These are phyloP conservation scores for Sinocyclocheilus rhinocerous DNA, from an alignment of 2,113 vertebrate genomes.

Conservation along the genomic window DNA sequence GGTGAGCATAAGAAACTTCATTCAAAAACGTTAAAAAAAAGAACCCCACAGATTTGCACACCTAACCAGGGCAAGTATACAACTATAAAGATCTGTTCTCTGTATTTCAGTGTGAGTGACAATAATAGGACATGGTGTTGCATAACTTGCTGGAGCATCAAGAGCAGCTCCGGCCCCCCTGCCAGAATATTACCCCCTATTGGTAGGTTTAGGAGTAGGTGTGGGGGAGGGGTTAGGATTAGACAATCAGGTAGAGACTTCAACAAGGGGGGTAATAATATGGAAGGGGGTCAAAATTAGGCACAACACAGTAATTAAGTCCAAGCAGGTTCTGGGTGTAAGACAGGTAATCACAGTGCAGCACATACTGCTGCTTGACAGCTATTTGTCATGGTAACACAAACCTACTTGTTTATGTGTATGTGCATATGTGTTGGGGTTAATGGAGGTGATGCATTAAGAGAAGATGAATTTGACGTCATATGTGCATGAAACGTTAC, in stretches of 20 bases:
- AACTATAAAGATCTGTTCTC: no score
- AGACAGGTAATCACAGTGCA: neutral
- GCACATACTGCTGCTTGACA: neutral
- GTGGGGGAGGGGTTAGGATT: no score
- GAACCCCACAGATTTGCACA: no score
- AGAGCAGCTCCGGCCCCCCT: no score
- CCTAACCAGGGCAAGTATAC: no score
- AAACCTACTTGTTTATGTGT: neutral
- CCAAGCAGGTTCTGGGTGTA: conserved; percentile 2
- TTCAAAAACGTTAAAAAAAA: no score
- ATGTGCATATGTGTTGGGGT: neutral
- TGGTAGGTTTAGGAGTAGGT: no score
- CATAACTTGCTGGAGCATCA: conserved; percentile 19
- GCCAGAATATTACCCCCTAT: no score
- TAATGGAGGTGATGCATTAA: conserved; percentile 1
- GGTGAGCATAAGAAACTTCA: no score
- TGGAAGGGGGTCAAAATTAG: neutral
- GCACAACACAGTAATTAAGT: conserved; percentile 41
- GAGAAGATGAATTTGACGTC: conserved; percentile 2
- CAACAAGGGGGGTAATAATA: no score
- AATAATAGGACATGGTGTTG: conserved; percentile 52
- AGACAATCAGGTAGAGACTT: no score
- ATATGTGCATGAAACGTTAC: neutral
- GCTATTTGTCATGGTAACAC: neutral
- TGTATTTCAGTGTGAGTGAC: conserved; percentile 33